Conservation (phyloP, 2,888 invertebrate species). For the Leptogaster cylindrica region DNA sequence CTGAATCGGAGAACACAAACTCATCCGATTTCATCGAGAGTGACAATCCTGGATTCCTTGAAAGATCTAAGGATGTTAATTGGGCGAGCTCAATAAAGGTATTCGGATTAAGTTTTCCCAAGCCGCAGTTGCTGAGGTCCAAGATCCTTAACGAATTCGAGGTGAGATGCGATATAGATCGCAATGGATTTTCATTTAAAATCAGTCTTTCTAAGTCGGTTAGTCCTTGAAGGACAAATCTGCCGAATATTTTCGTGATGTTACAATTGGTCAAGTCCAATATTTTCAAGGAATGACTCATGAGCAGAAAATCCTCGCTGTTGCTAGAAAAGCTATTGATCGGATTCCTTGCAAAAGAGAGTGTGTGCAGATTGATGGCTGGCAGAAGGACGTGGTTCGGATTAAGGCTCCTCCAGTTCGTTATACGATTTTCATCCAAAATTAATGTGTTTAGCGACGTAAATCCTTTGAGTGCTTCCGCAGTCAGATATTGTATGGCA, state of each 20-base stretch:
- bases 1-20: conserved; percentile 63
- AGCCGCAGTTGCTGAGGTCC: conserved; percentile 67
- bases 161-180: conserved; percentile 62
- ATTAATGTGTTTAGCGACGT: conserved; percentile 67
- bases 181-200: conserved; percentile 65
- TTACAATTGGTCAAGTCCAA: conserved; percentile 70
- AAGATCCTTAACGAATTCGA: conserved; percentile 65
- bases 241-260: conserved; percentile 65
- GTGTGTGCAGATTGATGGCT: conserved; percentile 64
- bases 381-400: conserved; percentile 64
- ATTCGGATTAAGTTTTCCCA: conserved; percentile 64
- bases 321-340: conserved; percentile 65
- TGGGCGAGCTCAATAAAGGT: conserved; percentile 67
- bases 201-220: conserved; percentile 65
- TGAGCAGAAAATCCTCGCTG: conserved; percentile 64
- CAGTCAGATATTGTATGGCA: conserved; percentile 63
- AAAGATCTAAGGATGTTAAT: conserved; percentile 68
- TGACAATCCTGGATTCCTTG: conserved; percentile 67
- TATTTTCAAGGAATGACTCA: conserved; percentile 66
- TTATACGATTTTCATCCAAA: conserved; percentile 70
- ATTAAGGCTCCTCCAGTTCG: conserved; percentile 66
- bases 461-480: conserved; percentile 64
- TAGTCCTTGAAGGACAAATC: conserved; percentile 60
- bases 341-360: conserved; percentile 72
- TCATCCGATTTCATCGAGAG: conserved; percentile 56